Percentiles rank a stretch among this genome's conserved stretches.
These are phyloP conservation scores for Xiphophorus couchianus DNA, from an alignment of 2,113 vertebrate genomes.

Conservation along the genomic window DNA sequence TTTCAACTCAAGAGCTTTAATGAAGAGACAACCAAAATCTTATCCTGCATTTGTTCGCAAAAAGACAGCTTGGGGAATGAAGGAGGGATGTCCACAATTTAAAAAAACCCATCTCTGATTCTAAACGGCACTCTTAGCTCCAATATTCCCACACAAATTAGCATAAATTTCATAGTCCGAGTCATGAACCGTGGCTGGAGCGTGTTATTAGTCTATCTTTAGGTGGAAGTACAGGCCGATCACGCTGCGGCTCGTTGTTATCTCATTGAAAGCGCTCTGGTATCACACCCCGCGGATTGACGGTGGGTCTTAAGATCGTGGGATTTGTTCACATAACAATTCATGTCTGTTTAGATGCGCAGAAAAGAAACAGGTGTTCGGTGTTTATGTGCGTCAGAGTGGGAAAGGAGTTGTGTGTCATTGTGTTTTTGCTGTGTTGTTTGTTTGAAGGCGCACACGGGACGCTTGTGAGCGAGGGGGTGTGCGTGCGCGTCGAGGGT, in stretches of 20 bases:
- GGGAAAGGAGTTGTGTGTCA: conserved; percentile 40
- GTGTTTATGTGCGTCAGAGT: conserved; percentile 66
- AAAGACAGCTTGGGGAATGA: conserved; percentile 58
- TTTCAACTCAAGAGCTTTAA: neutral
- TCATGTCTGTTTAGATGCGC: conserved; percentile 71
- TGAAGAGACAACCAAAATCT: conserved; percentile 14
- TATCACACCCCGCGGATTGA: conserved; percentile 68
- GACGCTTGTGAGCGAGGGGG: conserved; percentile 49
- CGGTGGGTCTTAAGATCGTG: conserved; percentile 76
- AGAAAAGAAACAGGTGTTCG: conserved; percentile 81
- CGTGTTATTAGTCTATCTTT: conserved; percentile 69
- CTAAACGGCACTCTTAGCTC: conserved; percentile 60
- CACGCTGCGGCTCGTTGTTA: conserved; percentile 71
- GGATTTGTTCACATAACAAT: conserved; percentile 77
- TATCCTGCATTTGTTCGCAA: conserved; percentile 39
- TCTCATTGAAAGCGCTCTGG: conserved; percentile 68
- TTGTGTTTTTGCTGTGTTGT: conserved; percentile 51
- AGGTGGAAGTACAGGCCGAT: conserved; percentile 58
- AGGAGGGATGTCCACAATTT: conserved; percentile 57
- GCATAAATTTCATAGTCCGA: conserved; percentile 80
- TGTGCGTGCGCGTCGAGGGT: conserved; percentile 21
- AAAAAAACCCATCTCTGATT: conserved; percentile 25
- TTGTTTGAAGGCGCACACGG: conserved; percentile 46
- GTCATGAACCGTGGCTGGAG: conserved; percentile 62
- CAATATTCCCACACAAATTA: conserved; percentile 76